Evolutionary conservation across 2,113 vertebrate genomes (phyloP), one percentile per base, ranked within the genome.

Genomic region (Alosa alosa): DNA sequence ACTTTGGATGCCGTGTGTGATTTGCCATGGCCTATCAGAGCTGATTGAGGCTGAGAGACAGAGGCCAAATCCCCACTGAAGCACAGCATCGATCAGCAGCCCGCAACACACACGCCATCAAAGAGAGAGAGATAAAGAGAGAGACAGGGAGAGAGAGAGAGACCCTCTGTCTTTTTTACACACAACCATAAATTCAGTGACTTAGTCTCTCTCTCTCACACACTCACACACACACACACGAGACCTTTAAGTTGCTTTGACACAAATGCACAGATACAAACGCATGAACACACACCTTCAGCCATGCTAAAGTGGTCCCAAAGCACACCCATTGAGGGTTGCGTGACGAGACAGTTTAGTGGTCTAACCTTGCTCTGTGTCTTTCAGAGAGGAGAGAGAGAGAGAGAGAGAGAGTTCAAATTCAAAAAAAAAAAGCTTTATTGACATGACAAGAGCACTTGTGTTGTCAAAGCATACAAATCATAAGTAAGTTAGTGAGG

Each of bases 11-110:
- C 50, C 13, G 39, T 60, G 81, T 88, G n/a, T 83, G 86, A 83
- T 88, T 87, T 83, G 89, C 57, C 50, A 88, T 18, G 72, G 84
- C 60, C 52, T 81, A 81, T 81, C 68, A 87, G 85, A 68, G 86
- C 81, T 49, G 86, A 86, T 85, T 87, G 82, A 47, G 41, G 83
- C 81, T 85, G 86, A 88, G 83, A 83, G 85, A 83, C 50, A 45
- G 25, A 88, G 86, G 81, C 82, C 11, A 86, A 91, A 89, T 87
- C 86, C 84, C 57, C 44, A 31, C 86, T 87, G 84, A 90, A 86
- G 44, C 49, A 44, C 83, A 64, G 83, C 75, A 89, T 91, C 87
- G 75, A 89, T 91, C 72, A 78, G n/a, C 10, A 31, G 64, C n/a
- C 64, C 64, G 10, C 64, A 25, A 72, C 6, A 36, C 64, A 72